Conservation (phyloP, 2,888 invertebrate species). For the Bembecia ichneumoniformis region DNA sequence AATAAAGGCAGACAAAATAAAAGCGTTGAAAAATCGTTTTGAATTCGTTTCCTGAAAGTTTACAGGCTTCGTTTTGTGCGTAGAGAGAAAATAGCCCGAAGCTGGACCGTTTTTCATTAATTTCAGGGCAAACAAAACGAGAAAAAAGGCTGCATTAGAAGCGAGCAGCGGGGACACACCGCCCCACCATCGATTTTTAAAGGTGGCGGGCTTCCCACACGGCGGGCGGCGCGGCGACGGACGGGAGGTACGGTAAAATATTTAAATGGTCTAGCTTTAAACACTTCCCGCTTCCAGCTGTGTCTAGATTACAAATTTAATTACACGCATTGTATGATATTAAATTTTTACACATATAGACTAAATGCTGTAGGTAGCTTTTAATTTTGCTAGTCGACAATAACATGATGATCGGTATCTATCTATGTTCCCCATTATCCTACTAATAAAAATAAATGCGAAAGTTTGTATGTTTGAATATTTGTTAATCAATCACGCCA, state of each 20-base stretch:
- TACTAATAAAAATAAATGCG: too few relatives aligned
- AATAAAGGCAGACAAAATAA: not conserved
- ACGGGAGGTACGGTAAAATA: slow-evolving; percentile 29
- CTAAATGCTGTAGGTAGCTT: too few relatives aligned
- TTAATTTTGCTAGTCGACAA: too few relatives aligned
- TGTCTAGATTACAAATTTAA: slow-evolving; percentile 2
- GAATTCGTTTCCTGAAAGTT: not conserved
- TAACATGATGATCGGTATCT: too few relatives aligned
- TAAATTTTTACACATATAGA: too few relatives aligned
- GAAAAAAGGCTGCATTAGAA: slow-evolving; percentile 28
- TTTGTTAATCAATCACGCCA: too few relatives aligned
- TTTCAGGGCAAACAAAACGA: slow-evolving; percentile 38
- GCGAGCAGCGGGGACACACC: slow-evolving; percentile 27
- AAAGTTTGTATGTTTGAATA: too few relatives aligned
- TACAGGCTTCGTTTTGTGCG: not conserved
- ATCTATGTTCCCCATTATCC: too few relatives aligned
- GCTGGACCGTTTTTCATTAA: slow-evolving; percentile 40
- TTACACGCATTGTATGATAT: not conserved
- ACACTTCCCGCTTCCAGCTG: slow-evolving; percentile 14
- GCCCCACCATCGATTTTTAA: slow-evolving; percentile 41
- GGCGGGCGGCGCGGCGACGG: slow-evolving; percentile 8
- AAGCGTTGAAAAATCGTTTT: not conserved
- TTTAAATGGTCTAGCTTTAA: slow-evolving; percentile 34
- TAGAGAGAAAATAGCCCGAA: slow-evolving; percentile 2
- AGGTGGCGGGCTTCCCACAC: slow-evolving; percentile 12